Evolutionary conservation across 2,113 vertebrate species (phyloP).

Genomic region (Malurus melanocephalus): DNA sequence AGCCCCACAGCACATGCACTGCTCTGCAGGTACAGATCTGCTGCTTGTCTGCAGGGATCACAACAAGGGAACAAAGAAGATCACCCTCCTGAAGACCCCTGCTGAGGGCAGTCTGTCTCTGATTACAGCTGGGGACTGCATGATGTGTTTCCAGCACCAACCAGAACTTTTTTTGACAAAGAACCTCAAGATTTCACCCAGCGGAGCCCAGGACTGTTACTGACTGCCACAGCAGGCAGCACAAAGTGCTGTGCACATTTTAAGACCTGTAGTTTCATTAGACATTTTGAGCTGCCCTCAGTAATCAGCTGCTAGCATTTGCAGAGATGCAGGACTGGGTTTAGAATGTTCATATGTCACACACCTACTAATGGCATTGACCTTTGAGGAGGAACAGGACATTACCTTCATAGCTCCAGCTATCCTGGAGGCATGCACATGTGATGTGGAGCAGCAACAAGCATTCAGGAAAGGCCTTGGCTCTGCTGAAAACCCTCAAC

Average conservation of each 20-base stretch:
- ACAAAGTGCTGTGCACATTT: background rate
- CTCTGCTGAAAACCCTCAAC: background rate
- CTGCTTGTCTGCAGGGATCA: background rate
- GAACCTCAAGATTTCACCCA: background rate
- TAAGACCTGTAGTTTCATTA: background rate
- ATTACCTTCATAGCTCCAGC: background rate
- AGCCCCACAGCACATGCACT: background rate
- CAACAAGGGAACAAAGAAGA: background rate
- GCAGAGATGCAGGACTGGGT: background rate
- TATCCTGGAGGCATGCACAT: background rate
- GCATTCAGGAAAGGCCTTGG: background rate
- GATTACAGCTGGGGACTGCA: background rate
- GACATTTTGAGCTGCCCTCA: background rate
- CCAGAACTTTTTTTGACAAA: background rate
- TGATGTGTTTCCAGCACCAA: background rate
- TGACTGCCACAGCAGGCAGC: background rate
- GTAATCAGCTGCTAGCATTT: background rate
- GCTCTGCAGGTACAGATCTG: background rate
- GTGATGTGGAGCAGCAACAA: background rate
- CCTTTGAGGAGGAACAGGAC: background rate
- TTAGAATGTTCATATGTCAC: background rate
- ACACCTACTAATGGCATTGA: background rate
- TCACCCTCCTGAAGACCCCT: background rate
- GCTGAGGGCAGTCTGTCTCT: background rate
- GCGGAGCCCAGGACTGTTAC: background rate